Evolutionary conservation across 2,797 vertebrate species (phyloP).

Genomic region (Anas bernieri): DNA sequence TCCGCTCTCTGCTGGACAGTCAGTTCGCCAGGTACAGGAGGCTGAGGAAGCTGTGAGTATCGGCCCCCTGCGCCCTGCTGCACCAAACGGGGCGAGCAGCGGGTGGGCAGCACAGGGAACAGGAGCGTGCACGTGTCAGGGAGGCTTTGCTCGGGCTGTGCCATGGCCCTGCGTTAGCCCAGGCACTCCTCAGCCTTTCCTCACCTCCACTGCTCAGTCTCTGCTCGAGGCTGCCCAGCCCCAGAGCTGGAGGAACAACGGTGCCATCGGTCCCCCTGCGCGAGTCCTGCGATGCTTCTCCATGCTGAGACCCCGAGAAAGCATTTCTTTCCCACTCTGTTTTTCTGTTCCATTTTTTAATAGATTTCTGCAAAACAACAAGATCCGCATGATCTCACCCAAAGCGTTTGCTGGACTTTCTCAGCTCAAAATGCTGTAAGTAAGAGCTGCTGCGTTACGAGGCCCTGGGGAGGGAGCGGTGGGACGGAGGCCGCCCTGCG

Average conservation of each 20-base stretch:
- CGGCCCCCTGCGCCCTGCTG: rapidly evolving
- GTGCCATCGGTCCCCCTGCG: too few relatives aligned
- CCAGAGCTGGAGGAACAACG: too few relatives aligned
- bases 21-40: conserved; percentile 54
- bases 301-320: too few relatives aligned
- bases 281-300: too few relatives aligned
- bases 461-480: neutral
- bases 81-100: too few relatives aligned
- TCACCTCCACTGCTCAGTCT: neutral
- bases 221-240: too few relatives aligned
- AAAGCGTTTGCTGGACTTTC: conserved; percentile 70
- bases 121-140: rapidly evolving
- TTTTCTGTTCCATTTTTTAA: neutral
- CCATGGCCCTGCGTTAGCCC: rapidly evolving
- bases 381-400: conserved; percentile 43
- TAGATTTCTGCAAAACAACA: conserved; percentile 77
- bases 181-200: neutral
- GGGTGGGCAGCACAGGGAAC: rapidly evolving
- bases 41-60: conserved; percentile 71
- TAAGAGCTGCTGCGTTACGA: neutral
- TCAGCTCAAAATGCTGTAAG: conserved; percentile 74
- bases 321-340: neutral
- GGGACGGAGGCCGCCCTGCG: rapidly evolving
- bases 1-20: conserved; percentile 48
- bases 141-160: neutral